Evolutionary conservation across 2,113 vertebrate species (phyloP), one percentile per base, ranked within the genome.

Genomic region (Labeo rohita): DNA sequence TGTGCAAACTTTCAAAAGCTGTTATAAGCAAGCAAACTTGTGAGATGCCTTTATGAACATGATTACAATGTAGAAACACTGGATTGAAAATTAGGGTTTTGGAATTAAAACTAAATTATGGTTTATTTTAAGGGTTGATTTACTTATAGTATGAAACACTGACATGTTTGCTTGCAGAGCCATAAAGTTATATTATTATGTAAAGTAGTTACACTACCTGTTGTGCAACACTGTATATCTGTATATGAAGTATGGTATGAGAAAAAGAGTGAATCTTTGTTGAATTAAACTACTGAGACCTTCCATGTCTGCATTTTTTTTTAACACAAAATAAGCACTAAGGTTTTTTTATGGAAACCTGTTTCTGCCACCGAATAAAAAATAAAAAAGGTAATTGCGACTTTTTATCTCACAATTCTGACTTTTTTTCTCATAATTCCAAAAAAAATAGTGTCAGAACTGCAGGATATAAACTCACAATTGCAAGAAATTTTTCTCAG

Each of bases 201-300:
- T 10, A 75, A n/a, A 75, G 21, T 28, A 21, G 68, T 45, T 16
- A 72, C 49, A 77, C 23, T 77, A 77, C 47, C 47, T 75, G 73
- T 77, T 77, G 50, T 36, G 50, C 75, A 77, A 54, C 15, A 77
- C 49, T 18, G 15, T 56, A 61, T n/a, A 54, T 77, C 8, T 77
- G 34, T 77, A 54, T 47, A 47, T 73, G 47, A 45, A 28, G 73
- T 66, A 61, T n/a, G 45, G 21, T 50, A 70, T 12, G n/a, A 50
- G 61, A 59, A 66, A 83, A 70, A 50, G 28, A 83, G 23, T 83
- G 47, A 66, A 23, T 50, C 13, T 50, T 70, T 65, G 72, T 83
- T 68, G 18, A 70, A 83, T 21, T 50, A 65, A 68, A 68, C 66
- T 66, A 65, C 45, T 36, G 61, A 68, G 49, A 66, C 15, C 16